These are phyloP conservation scores for Paraescarpia echinospica DNA, from an alignment of 1,140 invertebrate genomes.

Conservation along the genomic window DNA sequence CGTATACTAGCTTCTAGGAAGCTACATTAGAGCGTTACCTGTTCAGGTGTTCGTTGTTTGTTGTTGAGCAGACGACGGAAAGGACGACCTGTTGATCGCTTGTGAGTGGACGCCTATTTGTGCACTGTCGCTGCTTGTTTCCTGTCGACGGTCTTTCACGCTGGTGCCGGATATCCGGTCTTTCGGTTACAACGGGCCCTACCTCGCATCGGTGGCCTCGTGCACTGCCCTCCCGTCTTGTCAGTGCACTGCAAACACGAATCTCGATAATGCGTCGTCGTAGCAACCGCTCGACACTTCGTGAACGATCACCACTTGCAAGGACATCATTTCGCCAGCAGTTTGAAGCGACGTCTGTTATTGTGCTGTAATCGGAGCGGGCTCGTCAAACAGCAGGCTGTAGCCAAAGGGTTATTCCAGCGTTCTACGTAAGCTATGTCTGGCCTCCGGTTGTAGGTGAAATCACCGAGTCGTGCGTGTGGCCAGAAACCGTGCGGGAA, in stretches of 20 bases:
- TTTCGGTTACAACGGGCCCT: background rate
- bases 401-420: background rate
- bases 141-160: background rate
- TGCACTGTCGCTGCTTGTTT: background rate
- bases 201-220: background rate
- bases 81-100: background rate
- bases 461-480: background rate
- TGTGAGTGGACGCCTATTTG: background rate
- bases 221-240: background rate
- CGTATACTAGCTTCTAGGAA: background rate
- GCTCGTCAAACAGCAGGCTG: background rate
- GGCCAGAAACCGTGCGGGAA: background rate
- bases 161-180: background rate
- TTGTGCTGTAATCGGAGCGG: background rate
- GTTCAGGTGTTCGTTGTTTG: background rate
- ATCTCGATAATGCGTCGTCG: background rate
- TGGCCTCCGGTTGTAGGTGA: background rate
- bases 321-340: background rate
- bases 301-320: background rate
- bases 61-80: background rate
- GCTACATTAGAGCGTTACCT: background rate
- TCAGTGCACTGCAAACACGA: background rate
- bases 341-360: background rate
- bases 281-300: background rate
- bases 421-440: background rate